Conservation (phyloP, 1,140 invertebrate genomes). For the Ctenoplectra terminalis region DNA sequence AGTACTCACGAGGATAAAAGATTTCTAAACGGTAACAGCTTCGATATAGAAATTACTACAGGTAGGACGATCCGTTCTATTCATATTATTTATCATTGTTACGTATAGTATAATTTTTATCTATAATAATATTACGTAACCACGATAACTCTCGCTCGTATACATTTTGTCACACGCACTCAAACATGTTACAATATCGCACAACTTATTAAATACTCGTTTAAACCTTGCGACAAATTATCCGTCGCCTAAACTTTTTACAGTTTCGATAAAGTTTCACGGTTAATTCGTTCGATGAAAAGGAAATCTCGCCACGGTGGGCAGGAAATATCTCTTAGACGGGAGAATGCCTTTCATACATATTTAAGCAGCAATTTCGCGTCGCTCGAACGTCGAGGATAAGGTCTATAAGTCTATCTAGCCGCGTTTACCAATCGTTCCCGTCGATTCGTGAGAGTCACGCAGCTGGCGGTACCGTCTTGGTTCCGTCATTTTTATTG, state of each 20-base stretch:
- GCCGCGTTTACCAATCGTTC: constrained; percentile 17
- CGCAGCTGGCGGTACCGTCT: constrained; percentile 49
- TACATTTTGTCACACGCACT: too few relatives aligned
- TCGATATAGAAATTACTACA: too few relatives aligned
- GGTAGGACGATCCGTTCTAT: too few relatives aligned
- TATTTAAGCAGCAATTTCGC: constrained; percentile 8
- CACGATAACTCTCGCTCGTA: too few relatives aligned
- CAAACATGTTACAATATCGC: too few relatives aligned
- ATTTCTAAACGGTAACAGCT: too few relatives aligned
- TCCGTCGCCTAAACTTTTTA: too few relatives aligned
- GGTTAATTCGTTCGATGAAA: neutral
- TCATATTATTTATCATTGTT: too few relatives aligned
- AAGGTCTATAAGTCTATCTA: neutral
- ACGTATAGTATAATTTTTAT: too few relatives aligned
- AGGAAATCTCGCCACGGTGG: neutral
- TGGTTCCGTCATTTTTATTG: constrained; percentile 31
- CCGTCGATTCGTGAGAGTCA: constrained; percentile 47
- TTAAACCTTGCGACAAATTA: neutral
- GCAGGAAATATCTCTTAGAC: neutral
- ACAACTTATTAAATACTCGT: too few relatives aligned
- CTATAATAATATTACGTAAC: too few relatives aligned
- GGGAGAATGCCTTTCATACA: neutral
- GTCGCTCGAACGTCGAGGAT: neutral
- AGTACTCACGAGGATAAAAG: too few relatives aligned
- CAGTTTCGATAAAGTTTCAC: neutral